Base-by-base conservation (phyloP, 2,888 invertebrate species). In the Drosophila merina region DNA sequence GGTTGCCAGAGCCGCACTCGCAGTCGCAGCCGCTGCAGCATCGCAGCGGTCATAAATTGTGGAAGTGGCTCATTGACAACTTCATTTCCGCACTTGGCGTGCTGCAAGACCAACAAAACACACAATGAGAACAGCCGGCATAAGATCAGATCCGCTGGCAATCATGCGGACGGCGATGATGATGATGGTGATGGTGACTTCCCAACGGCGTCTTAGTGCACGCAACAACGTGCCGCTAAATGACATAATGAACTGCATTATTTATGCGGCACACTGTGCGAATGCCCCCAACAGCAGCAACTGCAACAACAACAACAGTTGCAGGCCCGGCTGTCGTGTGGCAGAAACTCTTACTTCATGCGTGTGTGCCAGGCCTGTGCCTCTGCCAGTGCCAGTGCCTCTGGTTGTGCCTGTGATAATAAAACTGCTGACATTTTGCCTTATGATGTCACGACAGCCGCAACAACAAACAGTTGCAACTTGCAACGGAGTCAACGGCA, bases 181-280 rank as follows among this genome's bases (percentile, higher is more conserved):
- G 47, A 20, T 56, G n/a, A 12, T 47, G 20, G 20, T 56, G n/a
- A 12, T 47, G 20, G 20, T 36, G 36, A 40, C 56, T 57, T 52
- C 67, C 59, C 67, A 64, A 77, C 76, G 71, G 54, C 72, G 59
- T 70, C 63, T 79, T 77, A 75, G 66, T 69, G 69, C 86, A 79
- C 75, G 79, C 76, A 74, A 79, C 76, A 74, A 79, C 78, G 68
- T 82, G 84, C 79, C 72, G 78, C 85, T 80, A 86, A 85, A 84
- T 85, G 85, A 85, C 85, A 85, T 85, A 85, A 85, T 85, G 85
- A 85, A 85, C 85, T 85, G 86, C 84, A 86, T 86, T 85, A 85
- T 85, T 86, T 78, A 85, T 86, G 84, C 84, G 84, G 58, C 84
- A 80, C 72, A 84, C 74, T 77, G 77, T 56, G 69, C 67, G 60